Evolutionary conservation across 2,797 vertebrate genomes (phyloP), one percentile per base, ranked within the genome.

Genomic region (Acanthis flammea): DNA sequence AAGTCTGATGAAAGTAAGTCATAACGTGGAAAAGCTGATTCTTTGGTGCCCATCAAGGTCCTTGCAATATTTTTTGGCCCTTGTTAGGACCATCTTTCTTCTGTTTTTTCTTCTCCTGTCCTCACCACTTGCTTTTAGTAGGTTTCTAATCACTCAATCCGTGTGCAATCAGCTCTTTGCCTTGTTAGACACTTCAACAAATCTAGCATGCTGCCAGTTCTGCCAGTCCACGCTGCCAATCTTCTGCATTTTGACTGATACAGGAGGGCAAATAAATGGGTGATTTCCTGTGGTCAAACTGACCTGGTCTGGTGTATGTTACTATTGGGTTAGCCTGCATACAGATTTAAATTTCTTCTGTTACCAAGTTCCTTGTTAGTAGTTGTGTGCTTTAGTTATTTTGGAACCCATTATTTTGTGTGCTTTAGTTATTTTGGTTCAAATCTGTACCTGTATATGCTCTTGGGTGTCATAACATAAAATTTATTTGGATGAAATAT

Each of bases 121-220:
- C 14, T 79, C 15, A 66, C 1, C 3, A 19, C 9, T 48, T 89
- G 28, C 5, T n/a, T 71, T 78, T 57, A 48, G 16, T 18, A n/a
- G 21, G 11, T 55, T 78, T 66, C 28, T 24, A 60, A 25, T 33
- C 45, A 33, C 6, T 45, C 39, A 41, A 16, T 41, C 39, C 15
- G 15, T 41, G 39, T 16, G 39, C 39, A 41, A 7, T 4, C 39
- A 41, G 7, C 5, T 45, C 41, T 41, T 41, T 41, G 41, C 16
- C 41, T 78, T 39, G 9, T 68, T 18, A 55, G n/a, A 50, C 15
- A 14, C 15, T 58, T 58, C 41, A 19, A 25, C 22, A 41, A 74
- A 3, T 27, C 33, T 48, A 18, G 13, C 2, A 12, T 0, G 0
- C 10, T 74, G 7, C 16, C 17, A 19, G 5, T 42, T 7, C 18